Conservation (phyloP, 2,797 vertebrate species). For the Molossus molossus region DNA sequence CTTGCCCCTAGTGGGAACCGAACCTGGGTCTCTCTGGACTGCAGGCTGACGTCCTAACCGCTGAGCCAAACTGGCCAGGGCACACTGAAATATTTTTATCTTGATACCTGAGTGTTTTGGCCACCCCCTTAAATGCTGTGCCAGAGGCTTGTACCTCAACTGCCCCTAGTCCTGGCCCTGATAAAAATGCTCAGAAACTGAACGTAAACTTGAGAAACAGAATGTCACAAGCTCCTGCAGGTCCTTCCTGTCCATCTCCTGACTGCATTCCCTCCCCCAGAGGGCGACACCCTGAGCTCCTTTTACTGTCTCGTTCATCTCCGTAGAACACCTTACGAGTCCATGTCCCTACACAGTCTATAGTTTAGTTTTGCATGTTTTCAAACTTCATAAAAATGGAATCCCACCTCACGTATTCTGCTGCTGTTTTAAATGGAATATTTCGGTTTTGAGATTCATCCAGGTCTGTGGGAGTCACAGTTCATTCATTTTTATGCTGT, state of each 20-base stretch:
- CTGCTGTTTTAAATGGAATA: not conserved
- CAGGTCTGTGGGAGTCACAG: not conserved
- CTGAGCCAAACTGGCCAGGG: too few relatives aligned
- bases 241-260: not conserved
- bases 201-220: slow-evolving; percentile 16
- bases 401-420: not conserved
- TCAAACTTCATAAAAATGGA: not conserved
- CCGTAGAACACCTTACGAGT: not conserved
- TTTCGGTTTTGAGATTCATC: not conserved
- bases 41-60: too few relatives aligned
- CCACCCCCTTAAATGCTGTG: not conserved
- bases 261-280: not conserved
- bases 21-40: too few relatives aligned
- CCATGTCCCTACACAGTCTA: rapidly evolving
- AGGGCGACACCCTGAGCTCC: not conserved
- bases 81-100: not conserved
- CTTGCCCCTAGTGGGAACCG: too few relatives aligned
- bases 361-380: not conserved
- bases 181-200: not conserved
- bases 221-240: not conserved
- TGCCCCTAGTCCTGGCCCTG: not conserved
- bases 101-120: not conserved
- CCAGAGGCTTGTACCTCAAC: not conserved
- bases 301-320: not conserved
- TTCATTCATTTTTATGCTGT: not conserved